Conservation (phyloP, 2,888 invertebrate genomes). For the Drosophila borealis region DNA sequence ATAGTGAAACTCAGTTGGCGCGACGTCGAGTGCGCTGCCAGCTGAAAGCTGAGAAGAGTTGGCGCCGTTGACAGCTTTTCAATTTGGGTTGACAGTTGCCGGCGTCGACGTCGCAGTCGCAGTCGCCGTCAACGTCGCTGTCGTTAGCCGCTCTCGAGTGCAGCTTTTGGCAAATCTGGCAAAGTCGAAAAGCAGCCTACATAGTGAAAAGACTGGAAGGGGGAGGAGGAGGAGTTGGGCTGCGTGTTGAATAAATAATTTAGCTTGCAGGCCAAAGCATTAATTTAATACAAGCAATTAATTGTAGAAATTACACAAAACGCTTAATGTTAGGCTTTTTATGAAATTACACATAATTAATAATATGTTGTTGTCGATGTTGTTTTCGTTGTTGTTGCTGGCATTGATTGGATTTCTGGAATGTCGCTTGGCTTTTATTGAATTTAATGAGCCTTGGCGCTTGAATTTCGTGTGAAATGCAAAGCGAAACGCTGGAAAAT, state of each 20-base stretch:
- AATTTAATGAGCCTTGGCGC: conserved; percentile 44
- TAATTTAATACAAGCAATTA: conserved; percentile 48
- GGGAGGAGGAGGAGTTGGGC: background rate
- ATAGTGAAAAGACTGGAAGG: background rate
- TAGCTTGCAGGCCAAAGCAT: conserved; percentile 14
- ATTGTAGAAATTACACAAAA: conserved; percentile 65
- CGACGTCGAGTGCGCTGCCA: conserved; percentile 37
- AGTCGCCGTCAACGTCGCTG: background rate
- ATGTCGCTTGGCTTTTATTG: conserved; percentile 25
- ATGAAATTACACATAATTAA: conserved; percentile 54
- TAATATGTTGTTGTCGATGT: conserved; percentile 8
- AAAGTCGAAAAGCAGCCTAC: conserved; percentile 25
- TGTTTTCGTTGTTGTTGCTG: conserved; percentile 3
- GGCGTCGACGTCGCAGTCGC: conserved; percentile 4
- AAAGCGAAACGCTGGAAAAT: conserved; percentile 17
- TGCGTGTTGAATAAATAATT: conserved; percentile 10
- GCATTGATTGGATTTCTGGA: conserved; percentile 38
- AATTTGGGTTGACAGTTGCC: conserved; percentile 51
- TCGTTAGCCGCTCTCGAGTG: conserved; percentile 3
- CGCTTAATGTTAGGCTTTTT: conserved; percentile 43
- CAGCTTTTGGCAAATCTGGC: conserved; percentile 16
- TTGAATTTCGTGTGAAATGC: conserved; percentile 26
- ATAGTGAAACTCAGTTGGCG: conserved; percentile 48
- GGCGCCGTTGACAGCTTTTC: conserved; percentile 52
- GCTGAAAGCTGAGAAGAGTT: conserved; percentile 41